A percentile compares a stretch with the other conserved stretches of the same genome.
phyloP scores from a whole-genome alignment of 2,113 vertebrate genomes.

The Copsychus sechellarum region DNA sequence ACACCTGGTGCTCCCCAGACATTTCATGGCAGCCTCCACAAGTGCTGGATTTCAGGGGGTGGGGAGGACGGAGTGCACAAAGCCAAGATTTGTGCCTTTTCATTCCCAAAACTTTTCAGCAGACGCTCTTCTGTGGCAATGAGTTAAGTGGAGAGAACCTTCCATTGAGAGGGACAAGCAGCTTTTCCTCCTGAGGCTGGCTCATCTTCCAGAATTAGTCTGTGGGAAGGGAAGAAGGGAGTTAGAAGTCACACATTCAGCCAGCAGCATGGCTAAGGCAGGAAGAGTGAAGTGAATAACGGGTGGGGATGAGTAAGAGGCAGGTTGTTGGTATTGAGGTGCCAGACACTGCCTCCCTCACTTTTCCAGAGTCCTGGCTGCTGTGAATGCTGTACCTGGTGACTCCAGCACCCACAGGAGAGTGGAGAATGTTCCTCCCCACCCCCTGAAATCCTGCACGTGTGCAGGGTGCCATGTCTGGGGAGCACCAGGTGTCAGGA shows the following conservation, averaged over 20 bases:
- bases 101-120: not conserved
- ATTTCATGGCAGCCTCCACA: not conserved
- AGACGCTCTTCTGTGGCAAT: not conserved
- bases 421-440: not conserved
- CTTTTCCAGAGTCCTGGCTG: not conserved
- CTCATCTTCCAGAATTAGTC: not conserved
- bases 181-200: not conserved
- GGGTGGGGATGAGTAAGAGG: not conserved
- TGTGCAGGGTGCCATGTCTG: not conserved
- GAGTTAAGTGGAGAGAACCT: not conserved
- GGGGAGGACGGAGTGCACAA: not conserved
- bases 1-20: not conserved
- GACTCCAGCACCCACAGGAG: not conserved
- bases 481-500: not conserved
- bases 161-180: not conserved
- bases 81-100: not conserved
- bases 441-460: not conserved
- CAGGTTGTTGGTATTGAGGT: not conserved
- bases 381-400: not conserved
- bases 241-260: not conserved
- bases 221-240: not conserved
- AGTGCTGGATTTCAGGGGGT: not conserved
- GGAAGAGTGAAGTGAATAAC: not conserved
- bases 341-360: not conserved
- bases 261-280: not conserved